Evolutionary conservation across 2,888 invertebrate species (phyloP).

Genomic region (Polietes domitor): DNA sequence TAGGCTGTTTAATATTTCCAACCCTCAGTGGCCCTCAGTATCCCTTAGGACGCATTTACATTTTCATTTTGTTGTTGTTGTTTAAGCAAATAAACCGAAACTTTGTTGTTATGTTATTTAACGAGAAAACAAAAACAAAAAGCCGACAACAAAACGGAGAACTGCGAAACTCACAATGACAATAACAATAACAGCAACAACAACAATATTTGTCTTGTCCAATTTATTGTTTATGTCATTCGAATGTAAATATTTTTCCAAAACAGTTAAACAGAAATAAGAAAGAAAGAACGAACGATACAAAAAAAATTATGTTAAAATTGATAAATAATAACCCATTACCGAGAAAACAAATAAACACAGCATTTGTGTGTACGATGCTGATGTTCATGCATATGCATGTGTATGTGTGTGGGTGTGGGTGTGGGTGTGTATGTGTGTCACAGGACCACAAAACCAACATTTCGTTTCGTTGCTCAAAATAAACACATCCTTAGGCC

Average conservation of each 20-base stretch:
- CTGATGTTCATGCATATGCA: too few species aligned
- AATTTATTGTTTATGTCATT: conserved; percentile 10
- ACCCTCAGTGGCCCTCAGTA: too few species aligned
- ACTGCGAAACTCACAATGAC: not conserved
- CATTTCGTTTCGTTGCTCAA: not conserved
- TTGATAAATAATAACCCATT: conserved; percentile 17
- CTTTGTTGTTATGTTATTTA: not conserved
- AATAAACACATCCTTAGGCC: conserved; percentile 19
- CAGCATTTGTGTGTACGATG: too few species aligned
- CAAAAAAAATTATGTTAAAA: not conserved
- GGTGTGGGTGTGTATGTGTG: too few species aligned
- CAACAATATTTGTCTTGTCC: not conserved
- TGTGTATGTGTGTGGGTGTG: not conserved
- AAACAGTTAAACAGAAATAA: not conserved
- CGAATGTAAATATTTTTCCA: conserved; percentile 8
- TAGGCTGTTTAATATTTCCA: too few species aligned
- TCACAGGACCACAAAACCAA: too few species aligned
- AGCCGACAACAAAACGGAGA: not conserved
- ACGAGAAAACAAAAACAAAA: not conserved
- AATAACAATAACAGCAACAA: not conserved
- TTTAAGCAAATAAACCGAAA: conserved; percentile 1
- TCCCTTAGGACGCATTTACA: not conserved
- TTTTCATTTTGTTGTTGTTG: not conserved
- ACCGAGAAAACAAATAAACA: not conserved
- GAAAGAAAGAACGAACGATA: too few species aligned